Evolutionary conservation across 2,113 vertebrate genomes (phyloP).

Genomic region (Origma solitaria): DNA sequence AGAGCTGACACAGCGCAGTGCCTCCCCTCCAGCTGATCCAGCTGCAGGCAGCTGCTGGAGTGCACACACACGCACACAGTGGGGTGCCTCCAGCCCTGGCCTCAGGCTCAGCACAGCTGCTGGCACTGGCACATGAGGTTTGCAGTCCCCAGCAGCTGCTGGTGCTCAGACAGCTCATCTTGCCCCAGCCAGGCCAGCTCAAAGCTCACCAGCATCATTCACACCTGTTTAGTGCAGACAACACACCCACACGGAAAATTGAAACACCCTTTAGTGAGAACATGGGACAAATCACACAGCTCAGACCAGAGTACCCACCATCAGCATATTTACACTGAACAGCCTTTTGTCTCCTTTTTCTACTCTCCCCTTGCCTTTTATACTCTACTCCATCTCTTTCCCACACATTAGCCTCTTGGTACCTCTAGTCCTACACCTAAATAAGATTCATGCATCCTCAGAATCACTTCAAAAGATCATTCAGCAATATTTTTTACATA

Average conservation of each 20-base stretch:
- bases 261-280: background rate
- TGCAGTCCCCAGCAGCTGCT: background rate
- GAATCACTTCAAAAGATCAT: background rate
- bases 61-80: fast-evolving
- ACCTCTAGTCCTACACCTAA: background rate
- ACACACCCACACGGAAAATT: background rate
- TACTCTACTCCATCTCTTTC: background rate
- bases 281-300: background rate
- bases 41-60: background rate
- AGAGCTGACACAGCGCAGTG: background rate
- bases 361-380: background rate
- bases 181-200: background rate
- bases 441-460: background rate
- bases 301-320: background rate
- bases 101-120: background rate
- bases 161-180: background rate
- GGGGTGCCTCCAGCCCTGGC: background rate
- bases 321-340: background rate
- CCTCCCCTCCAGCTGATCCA: background rate
- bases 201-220: background rate
- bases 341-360: background rate
- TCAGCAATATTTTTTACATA: background rate
- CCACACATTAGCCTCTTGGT: fast-evolving
- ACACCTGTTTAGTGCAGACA: background rate
- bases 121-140: background rate